Evolutionary conservation across 2,113 vertebrate species (phyloP), one percentile per base, ranked within the genome.

Genomic region (Gasterosteus aculeatus): DNA sequence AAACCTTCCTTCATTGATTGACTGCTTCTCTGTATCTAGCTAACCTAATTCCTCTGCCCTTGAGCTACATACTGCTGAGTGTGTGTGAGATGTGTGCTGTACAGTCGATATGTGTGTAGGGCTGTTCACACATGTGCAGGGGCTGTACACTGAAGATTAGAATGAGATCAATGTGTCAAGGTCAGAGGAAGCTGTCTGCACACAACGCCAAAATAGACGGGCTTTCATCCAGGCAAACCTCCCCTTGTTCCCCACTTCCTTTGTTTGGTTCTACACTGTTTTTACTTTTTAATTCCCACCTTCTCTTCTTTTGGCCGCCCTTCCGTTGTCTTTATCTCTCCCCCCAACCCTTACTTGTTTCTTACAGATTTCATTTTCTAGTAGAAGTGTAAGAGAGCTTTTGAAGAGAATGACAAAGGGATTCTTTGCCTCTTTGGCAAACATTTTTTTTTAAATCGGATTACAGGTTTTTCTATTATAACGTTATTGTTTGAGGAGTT

Each of bases 131-230:
- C 18, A 12, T 69, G 67, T 31, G 56, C 82, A 65, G 18, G 53
- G 26, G 62, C 54, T 65, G 57, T 59, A 54, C 54, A 72, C 76
- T 89, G 74, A 67, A 89, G 80, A 93, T 90, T 89, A 91, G 78
- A 72, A 76, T 59, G 67, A 82, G 81, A 92, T 93, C 87, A 85
- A 86, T 92, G 85, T 91, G 85, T 90, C 84, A 92, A 86, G 85
- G 84, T 91, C 87, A 79, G 80, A 85, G 65, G 75, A 86, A 67
- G 78, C 64, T 76, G 54, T 69, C 62, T 29, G 72, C 53, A 76
- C 42, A 62, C 29, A 54, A 14, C 64, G 70, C 81, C 72, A 87
- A 86, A 87, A 83, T 59, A 77, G 80, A 87, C 68, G 29, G 64
- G 68, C 73, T 87, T 85, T 80, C 39, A 70, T 87, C 73, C 72